Conservation (phyloP, 2,888 invertebrate genomes). For the Volucella bombylans region DNA sequence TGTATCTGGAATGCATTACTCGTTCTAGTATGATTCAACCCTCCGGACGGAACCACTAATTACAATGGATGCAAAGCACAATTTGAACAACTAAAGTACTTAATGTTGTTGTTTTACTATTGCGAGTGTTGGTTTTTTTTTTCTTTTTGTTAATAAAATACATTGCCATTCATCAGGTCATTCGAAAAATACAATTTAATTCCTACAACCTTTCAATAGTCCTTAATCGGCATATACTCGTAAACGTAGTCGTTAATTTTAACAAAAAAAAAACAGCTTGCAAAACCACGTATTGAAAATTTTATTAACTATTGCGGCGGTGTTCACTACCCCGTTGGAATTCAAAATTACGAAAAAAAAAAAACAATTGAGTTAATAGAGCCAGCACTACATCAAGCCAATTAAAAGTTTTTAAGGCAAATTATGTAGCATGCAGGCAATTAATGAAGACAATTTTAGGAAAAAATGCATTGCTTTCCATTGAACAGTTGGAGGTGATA, state of each 20-base stretch:
- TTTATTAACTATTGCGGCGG: slow-evolving; percentile 39
- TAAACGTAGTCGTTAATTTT: slow-evolving; percentile 22
- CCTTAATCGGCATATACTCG: slow-evolving; percentile 12
- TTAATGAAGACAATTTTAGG: slow-evolving; percentile 24
- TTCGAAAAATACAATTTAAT: slow-evolving; percentile 22
- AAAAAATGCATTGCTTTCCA: not conserved
- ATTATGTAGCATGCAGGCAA: slow-evolving; percentile 10
- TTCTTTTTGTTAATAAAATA: not conserved
- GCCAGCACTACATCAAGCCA: slow-evolving; percentile 25
- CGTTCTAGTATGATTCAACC: not conserved
- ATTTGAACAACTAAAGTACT: slow-evolving; percentile 28
- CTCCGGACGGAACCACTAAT: slow-evolving; percentile 22
- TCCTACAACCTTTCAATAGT: slow-evolving; percentile 43
- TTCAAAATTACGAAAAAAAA: slow-evolving; percentile 4
- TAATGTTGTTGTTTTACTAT: slow-evolving; percentile 2
- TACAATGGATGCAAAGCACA: slow-evolving; percentile 23
- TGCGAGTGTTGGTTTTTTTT: not conserved
- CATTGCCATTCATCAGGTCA: slow-evolving; percentile 1
- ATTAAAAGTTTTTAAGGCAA: slow-evolving; percentile 44
- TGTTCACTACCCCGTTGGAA: not conserved
- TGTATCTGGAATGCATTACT: not conserved
- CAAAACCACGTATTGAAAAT: slow-evolving; percentile 39
- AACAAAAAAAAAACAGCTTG: slow-evolving; percentile 6
- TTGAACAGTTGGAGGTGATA: no score
- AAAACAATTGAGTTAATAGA: slow-evolving; percentile 23